Percentiles rank a stretch among this genome's conserved stretches.
Conservation (phyloP, 2,888 invertebrate species). For the Dermolepida albohirtum region DNA sequence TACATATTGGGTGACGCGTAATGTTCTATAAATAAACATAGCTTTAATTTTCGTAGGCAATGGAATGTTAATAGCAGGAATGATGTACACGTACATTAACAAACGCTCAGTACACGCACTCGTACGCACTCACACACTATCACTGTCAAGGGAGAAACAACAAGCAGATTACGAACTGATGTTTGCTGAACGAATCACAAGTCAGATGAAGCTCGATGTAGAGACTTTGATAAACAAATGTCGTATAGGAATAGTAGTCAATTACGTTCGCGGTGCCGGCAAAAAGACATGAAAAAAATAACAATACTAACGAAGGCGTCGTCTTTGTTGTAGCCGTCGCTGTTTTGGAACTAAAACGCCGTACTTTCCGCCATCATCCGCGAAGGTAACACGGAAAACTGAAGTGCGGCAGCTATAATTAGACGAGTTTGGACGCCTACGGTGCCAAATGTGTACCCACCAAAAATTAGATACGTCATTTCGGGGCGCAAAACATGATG, state of each 20-base stretch:
- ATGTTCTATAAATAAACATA: conserved; percentile 30
- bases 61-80: conserved; percentile 18
- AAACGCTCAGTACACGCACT: conserved; percentile 22
- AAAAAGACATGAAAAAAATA: conserved; percentile 18
- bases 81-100: conserved; percentile 3
- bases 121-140: conserved; percentile 23
- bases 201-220: conserved; percentile 3
- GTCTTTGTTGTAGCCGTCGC: conserved; percentile 27
- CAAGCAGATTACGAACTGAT: conserved; percentile 2
- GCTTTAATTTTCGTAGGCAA: conserved; percentile 34
- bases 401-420: conserved; percentile 52
- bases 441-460: conserved; percentile 45
- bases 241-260: not conserved
- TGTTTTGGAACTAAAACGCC: conserved; percentile 48
- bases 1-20: conserved; percentile 30
- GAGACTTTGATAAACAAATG: not conserved
- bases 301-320: conserved; percentile 36
- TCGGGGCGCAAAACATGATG: conserved; percentile 22
- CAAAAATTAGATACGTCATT: conserved; percentile 29
- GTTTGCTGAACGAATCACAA: not conserved
- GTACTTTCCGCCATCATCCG: conserved; percentile 51
- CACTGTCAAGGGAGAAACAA: conserved; percentile 23
- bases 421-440: conserved; percentile 56
- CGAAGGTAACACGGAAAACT: conserved; percentile 55
- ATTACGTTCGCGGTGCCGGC: not conserved